Percentiles rank a stretch among this genome's conserved stretches.
phyloP scores from a whole-genome alignment of 2,797 vertebrate species.

The Caiman crocodilus region DNA sequence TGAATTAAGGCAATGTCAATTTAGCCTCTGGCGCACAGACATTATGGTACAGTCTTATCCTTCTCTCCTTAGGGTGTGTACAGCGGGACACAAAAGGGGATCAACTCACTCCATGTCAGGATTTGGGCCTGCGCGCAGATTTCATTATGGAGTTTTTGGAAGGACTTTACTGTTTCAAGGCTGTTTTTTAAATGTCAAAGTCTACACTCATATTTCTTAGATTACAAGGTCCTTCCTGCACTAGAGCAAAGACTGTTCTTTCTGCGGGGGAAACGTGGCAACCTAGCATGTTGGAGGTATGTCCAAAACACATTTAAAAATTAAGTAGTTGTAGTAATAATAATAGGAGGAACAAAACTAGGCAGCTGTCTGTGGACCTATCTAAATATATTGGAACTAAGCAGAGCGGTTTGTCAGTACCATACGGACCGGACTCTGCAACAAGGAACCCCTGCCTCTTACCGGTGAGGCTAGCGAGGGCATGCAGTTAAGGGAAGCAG shows the following conservation, averaged over 20 bases:
- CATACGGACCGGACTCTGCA: not conserved
- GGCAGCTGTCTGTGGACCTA: not conserved
- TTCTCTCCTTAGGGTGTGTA: not conserved
- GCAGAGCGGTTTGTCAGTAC: not conserved
- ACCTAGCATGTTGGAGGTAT: not conserved
- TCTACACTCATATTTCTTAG: not conserved
- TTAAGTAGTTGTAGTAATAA: not conserved
- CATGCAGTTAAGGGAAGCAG: too few species aligned
- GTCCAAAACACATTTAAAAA: not conserved
- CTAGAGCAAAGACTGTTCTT: not conserved
- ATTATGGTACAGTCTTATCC: conserved; percentile 8
- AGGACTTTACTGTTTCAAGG: conserved; percentile 19
- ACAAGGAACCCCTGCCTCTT: too few species aligned
- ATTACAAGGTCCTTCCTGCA: not conserved
- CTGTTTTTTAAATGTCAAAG: not conserved
- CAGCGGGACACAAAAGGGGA: not conserved
- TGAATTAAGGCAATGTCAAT: not conserved
- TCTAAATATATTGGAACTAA: not conserved
- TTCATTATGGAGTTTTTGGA: not conserved
- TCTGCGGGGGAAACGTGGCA: not conserved
- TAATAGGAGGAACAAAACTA: not conserved
- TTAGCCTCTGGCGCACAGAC: not conserved
- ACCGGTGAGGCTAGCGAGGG: too few species aligned
- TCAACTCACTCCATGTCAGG: conserved; percentile 6
- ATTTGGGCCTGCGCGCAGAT: not conserved